Evolutionary conservation across 2,888 invertebrate species (phyloP).

Genomic region (Ormyrus pomaceus): DNA sequence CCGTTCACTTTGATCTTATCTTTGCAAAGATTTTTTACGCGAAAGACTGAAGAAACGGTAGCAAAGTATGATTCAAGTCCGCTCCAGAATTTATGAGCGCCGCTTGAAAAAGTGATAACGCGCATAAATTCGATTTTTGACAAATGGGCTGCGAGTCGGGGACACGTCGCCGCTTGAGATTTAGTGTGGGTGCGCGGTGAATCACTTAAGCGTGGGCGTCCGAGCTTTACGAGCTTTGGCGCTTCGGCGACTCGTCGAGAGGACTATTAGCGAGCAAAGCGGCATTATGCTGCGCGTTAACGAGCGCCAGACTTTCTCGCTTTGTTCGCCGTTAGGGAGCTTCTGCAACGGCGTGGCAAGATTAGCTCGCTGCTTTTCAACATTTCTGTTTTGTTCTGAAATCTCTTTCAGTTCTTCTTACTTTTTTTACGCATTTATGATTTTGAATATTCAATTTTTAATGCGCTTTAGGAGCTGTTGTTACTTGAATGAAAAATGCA

Average conservation of each 20-base stretch:
- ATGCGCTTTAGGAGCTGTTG: too few relatives aligned
- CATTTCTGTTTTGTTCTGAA: too few relatives aligned
- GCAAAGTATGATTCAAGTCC: neutral
- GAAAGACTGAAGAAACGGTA: slow-evolving; percentile 16
- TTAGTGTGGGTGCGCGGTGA: slow-evolving; percentile 52
- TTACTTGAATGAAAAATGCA: too few relatives aligned
- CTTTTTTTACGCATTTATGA: too few relatives aligned
- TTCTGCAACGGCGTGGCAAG: neutral
- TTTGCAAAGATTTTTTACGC: neutral
- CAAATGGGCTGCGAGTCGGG: slow-evolving; percentile 26
- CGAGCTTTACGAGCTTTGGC: slow-evolving; percentile 51
- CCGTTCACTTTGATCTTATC: too few relatives aligned
- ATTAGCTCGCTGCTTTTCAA: too few relatives aligned
- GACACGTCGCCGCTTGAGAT: slow-evolving; percentile 30
- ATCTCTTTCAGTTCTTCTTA: too few relatives aligned
- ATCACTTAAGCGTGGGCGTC: slow-evolving; percentile 45
- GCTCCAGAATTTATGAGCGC: too few relatives aligned
- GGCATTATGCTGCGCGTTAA: slow-evolving; percentile 70
- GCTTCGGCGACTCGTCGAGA: slow-evolving; percentile 60
- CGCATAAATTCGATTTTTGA: slow-evolving; percentile 42
- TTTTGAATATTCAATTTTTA: too few relatives aligned
- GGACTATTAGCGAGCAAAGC: slow-evolving; percentile 68
- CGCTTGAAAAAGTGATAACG: too few relatives aligned
- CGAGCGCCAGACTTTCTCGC: slow-evolving; percentile 62
- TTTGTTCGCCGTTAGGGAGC: slow-evolving; percentile 34